Evolutionary conservation across 1,140 invertebrate genomes (phyloP).

Genomic region (Acromyrmex charruanus): DNA sequence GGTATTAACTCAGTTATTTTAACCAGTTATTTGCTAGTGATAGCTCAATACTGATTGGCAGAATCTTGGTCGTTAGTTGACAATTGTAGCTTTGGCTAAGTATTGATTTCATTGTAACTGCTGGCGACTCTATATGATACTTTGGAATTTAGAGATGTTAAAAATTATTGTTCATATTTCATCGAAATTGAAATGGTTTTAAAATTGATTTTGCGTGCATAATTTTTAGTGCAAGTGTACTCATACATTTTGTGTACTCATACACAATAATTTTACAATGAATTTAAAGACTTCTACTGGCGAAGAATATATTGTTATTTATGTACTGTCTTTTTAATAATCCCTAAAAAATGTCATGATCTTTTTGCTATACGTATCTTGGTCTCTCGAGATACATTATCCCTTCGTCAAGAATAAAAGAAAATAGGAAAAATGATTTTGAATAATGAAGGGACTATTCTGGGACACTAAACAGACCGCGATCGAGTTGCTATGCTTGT

Average conservation of each 20-base stretch:
- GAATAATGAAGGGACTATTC: conserved; percentile 47
- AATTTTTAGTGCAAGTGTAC: no score
- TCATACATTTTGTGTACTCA: neutral
- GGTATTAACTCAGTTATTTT: no score
- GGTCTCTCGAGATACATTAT: conserved; percentile 10
- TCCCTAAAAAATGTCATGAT: neutral
- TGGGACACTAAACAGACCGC: conserved; percentile 25
- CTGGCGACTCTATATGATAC: neutral
- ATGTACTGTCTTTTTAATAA: conserved; percentile 4
- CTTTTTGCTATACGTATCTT: neutral
- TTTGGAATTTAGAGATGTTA: neutral
- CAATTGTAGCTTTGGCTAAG: no score
- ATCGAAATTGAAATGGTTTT: neutral
- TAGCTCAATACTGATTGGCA: no score
- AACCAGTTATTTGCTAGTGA: no score
- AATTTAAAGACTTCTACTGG: neutral
- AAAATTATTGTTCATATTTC: neutral
- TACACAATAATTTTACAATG: neutral
- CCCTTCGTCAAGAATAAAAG: conserved; percentile 20
- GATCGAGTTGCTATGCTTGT: conserved; percentile 62
- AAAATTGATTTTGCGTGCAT: neutral
- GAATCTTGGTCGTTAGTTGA: no score
- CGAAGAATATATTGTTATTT: neutral
- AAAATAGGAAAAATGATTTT: conserved; percentile 36
- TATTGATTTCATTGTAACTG: no score